Percentiles rank a stretch among this genome's conserved stretches.
Evolutionary conservation across 2,888 invertebrate genomes (phyloP).

Genomic region (Macroteleia sp.): DNA sequence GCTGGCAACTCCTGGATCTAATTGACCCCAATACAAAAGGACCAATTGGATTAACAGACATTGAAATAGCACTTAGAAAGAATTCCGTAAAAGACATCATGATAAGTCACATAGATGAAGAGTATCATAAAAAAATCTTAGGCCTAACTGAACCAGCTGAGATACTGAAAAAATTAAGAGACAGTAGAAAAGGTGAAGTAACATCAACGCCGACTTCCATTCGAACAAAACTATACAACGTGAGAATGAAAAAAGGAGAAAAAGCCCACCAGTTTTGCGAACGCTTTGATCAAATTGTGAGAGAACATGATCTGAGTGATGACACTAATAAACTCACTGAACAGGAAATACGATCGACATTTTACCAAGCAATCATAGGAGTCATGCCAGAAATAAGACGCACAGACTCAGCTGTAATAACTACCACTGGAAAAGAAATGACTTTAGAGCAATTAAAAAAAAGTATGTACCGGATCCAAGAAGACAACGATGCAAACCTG

Average conservation of each 20-base stretch:
- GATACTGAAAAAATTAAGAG: slow-evolving; percentile 39
- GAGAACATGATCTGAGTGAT: slow-evolving; percentile 42
- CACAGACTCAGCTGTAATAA: too few relatives aligned
- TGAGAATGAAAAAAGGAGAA: slow-evolving; percentile 26
- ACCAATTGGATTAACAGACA: slow-evolving; percentile 38
- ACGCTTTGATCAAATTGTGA: slow-evolving; percentile 54
- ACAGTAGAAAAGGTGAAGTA: slow-evolving; percentile 50
- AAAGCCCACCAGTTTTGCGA: slow-evolving; percentile 49
- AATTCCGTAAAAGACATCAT: slow-evolving; percentile 62
- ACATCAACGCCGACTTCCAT: slow-evolving; percentile 55
- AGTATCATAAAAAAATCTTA: slow-evolving; percentile 59
- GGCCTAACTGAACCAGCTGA: slow-evolving; percentile 59
- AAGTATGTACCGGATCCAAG: too few relatives aligned
- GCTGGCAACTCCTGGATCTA: slow-evolving; percentile 48
- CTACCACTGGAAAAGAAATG: too few relatives aligned
- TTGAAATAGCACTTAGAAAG: slow-evolving; percentile 30
- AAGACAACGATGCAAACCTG: too few relatives aligned
- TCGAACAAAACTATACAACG: slow-evolving; percentile 40
- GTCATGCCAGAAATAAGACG: too few relatives aligned
- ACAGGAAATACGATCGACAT: too few relatives aligned
- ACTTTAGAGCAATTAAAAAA: too few relatives aligned
- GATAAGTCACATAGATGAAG: slow-evolving; percentile 51
- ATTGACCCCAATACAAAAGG: slow-evolving; percentile 32
- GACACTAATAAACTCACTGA: too few relatives aligned
- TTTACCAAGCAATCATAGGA: too few relatives aligned